phyloP scores from a whole-genome alignment of 2,888 invertebrate genomes.

The Pemphredon lugubris region DNA sequence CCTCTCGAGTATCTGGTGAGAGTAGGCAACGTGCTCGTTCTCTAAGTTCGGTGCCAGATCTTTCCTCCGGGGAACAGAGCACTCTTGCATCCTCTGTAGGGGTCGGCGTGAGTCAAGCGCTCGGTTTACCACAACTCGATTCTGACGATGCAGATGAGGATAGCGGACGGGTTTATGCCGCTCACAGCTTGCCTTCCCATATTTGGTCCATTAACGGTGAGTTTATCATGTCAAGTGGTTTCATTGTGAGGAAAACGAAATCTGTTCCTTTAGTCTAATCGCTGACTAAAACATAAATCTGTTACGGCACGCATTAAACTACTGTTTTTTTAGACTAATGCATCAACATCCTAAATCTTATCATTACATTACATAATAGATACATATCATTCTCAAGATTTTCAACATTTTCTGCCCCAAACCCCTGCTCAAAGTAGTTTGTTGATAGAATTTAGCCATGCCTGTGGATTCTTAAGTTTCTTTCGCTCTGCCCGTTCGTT shows the following conservation, averaged over 20 bases:
- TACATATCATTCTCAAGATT: background rate
- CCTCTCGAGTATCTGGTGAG: conserved; percentile 76
- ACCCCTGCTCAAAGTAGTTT: background rate
- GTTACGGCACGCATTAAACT: too few relatives aligned
- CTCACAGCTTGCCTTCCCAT: conserved; percentile 94
- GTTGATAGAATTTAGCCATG: too few relatives aligned
- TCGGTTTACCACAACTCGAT: conserved; percentile 87
- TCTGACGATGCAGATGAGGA: conserved; percentile 85
- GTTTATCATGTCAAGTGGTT: conserved; percentile 70
- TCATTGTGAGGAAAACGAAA: too few relatives aligned
- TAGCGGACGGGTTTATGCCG: conserved; percentile 89
- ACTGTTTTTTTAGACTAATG: too few relatives aligned
- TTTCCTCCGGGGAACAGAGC: conserved; percentile 83
- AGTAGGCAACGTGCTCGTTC: conserved; percentile 90
- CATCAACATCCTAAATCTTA: conserved; percentile 15
- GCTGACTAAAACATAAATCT: too few relatives aligned
- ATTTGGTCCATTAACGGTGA: conserved; percentile 96
- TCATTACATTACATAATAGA: conserved; percentile 31
- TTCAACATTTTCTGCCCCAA: conserved; percentile 7
- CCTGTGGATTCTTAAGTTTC: too few relatives aligned
- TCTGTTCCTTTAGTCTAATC: too few relatives aligned
- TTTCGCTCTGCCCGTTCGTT: too few relatives aligned
- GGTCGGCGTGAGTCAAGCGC: conserved; percentile 85
- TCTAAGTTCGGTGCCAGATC: conserved; percentile 91
- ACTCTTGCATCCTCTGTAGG: conserved; percentile 86